Evolutionary conservation across 2,797 vertebrate genomes (phyloP).

Genomic region (Spondyliosoma cantharus): DNA sequence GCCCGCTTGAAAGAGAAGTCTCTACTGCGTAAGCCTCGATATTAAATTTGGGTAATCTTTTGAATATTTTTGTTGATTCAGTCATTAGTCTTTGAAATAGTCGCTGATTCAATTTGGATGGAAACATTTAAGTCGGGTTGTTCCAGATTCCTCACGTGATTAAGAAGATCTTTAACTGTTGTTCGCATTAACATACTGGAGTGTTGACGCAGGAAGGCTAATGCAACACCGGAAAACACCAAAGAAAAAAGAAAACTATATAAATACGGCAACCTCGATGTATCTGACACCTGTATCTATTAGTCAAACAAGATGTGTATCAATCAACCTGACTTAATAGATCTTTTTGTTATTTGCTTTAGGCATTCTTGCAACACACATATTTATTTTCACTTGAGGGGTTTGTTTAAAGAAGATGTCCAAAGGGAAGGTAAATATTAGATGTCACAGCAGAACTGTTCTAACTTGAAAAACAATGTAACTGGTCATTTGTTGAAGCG

Average conservation of each 20-base stretch:
- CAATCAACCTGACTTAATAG: background rate
- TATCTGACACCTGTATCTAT: background rate
- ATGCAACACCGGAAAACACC: no score
- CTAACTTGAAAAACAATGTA: conserved; percentile 2
- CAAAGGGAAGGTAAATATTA: background rate
- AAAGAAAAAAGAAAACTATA: no score
- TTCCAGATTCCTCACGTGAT: background rate
- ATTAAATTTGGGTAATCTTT: background rate
- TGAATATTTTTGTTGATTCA: background rate
- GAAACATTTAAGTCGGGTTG: background rate
- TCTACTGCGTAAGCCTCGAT: background rate
- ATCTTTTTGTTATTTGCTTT: background rate
- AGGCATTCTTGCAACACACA: background rate
- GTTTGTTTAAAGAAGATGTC: conserved; percentile 1
- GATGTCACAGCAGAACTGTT: conserved; percentile 1
- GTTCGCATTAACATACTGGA: background rate
- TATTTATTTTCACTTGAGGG: background rate
- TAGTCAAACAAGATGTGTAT: no score
- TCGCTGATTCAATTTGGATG: background rate
- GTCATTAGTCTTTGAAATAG: conserved; percentile 2
- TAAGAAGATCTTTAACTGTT: no score
- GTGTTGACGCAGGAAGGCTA: background rate
- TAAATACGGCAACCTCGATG: background rate
- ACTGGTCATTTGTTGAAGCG: background rate
- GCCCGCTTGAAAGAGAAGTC: background rate